Percentiles rank a stretch among this genome's conserved stretches.
Evolutionary conservation across 2,888 invertebrate species (phyloP).

Genomic region (Dermolepida albohirtum): DNA sequence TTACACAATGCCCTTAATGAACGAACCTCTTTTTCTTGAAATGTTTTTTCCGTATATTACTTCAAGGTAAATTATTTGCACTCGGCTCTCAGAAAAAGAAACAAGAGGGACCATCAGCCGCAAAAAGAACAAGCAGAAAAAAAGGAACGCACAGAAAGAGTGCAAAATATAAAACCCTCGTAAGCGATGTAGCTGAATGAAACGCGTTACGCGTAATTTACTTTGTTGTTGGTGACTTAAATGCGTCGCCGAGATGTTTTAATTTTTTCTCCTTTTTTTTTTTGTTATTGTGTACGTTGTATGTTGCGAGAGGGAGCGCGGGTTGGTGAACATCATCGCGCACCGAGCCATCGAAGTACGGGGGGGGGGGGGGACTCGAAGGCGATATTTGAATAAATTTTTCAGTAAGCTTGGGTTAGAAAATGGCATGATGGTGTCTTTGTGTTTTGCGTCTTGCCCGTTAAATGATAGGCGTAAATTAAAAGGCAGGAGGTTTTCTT

Average conservation of each 20-base stretch:
- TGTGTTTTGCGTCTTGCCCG: not conserved
- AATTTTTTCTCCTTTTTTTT: constrained; percentile 30
- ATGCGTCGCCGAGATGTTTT: constrained; percentile 41
- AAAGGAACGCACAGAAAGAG: not conserved
- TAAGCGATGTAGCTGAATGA: constrained; percentile 62
- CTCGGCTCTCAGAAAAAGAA: constrained; percentile 52
- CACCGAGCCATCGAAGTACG: not conserved
- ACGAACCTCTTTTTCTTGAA: not conserved
- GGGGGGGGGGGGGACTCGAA: not conserved
- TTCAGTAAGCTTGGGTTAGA: not conserved
- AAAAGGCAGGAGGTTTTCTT: constrained; percentile 34
- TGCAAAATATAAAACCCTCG: constrained; percentile 50
- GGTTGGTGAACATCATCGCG: too few relatives aligned
- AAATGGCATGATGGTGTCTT: not conserved
- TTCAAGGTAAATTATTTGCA: constrained; percentile 60
- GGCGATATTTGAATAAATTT: constrained; percentile 35
- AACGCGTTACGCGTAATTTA: constrained; percentile 57
- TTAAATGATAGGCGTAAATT: constrained; percentile 36
- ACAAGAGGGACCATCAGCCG: constrained; percentile 13
- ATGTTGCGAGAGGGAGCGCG: too few relatives aligned
- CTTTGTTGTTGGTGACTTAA: constrained; percentile 50
- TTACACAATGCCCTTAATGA: not conserved
- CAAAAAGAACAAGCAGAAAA: constrained; percentile 12
- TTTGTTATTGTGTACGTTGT: not conserved
- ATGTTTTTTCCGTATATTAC: constrained; percentile 30